Evolutionary conservation across 2,797 vertebrate species (phyloP), one percentile per base, ranked within the genome.

Genomic region (Argyrosomus regius): DNA sequence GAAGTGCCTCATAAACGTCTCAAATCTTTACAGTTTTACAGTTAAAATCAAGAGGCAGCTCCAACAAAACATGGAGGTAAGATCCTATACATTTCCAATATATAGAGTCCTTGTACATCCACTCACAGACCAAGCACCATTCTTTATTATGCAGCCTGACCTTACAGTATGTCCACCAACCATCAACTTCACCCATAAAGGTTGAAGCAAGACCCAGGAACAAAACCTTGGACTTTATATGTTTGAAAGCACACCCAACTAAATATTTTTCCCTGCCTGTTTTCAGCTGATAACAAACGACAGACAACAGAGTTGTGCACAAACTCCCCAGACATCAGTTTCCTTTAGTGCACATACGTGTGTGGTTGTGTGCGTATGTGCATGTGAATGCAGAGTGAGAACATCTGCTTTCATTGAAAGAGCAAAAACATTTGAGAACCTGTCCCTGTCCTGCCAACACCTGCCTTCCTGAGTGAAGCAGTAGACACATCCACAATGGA

Each of bases 391-490:
- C 53, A 62, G 12, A 54, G 28, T 11, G 61, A 81, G 77, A 91
- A 89, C 86, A 87, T 78, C 78, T 86, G 82, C 88, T 85, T 81
- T 69, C 83, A 85, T n/a, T 80, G 70, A 90, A 84, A 85, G 74
- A 88, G 83, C 72, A 57, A 72, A 87, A 78, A 81, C 78, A 88
- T 88, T 88, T 84, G 84, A 91, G 77, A 81, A 84, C 69, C 91
- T 79, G 77, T 89, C 82, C 79, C 73, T 75, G 14, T 81, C 86
- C 90, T 93, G 92, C 91, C 94, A 92, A 90, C 88, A 88, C 88
- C 91, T 92, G 92, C 84, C 89, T 88, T 65, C 71, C 81, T 76
- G 76, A 84, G 81, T 83, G 82, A 90, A 73, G 86, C 81, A 6
- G 41, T 2, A 72, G 91, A 94, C 91, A 91, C 78, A 4, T 80